Conservation (phyloP, 2,797 vertebrate genomes). For the Propithecus deckenii region DNA sequence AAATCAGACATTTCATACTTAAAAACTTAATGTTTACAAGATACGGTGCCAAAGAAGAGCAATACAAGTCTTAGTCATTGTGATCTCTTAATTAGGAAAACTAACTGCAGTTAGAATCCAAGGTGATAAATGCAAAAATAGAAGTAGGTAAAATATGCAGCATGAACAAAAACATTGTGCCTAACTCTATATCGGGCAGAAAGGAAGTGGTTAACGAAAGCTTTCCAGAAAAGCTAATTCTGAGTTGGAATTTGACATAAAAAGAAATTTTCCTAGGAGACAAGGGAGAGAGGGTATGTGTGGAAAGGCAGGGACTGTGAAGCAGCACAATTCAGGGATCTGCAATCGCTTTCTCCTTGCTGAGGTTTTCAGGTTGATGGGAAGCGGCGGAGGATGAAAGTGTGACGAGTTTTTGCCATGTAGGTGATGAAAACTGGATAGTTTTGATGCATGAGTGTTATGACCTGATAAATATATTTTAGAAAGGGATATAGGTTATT, state of each 20-base stretch:
- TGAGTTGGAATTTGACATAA: not conserved
- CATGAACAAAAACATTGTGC: not conserved
- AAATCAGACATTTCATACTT: too few species aligned
- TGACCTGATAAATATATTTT: not conserved
- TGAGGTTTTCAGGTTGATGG: not conserved
- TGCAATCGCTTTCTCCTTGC: not conserved
- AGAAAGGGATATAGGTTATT: not conserved
- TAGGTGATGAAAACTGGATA: not conserved
- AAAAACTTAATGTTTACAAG: not conserved
- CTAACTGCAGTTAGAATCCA: not conserved
- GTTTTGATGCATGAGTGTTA: not conserved
- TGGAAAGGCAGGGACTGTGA: not conserved
- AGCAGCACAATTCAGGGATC: not conserved
- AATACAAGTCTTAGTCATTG: not conserved
- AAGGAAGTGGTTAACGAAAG: not conserved
- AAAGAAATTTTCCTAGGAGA: not conserved
- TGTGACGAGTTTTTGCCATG: not conserved
- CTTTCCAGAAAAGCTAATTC: not conserved
- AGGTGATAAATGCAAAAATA: not conserved
- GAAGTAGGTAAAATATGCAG: not conserved
- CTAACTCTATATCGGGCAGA: not conserved
- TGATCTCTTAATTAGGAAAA: not conserved
- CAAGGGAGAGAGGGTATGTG: not conserved
- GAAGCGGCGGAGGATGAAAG: not conserved
- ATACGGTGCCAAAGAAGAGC: not conserved